Conservation (phyloP, 2,797 vertebrate genomes). For the Sebastes umbrosus region DNA sequence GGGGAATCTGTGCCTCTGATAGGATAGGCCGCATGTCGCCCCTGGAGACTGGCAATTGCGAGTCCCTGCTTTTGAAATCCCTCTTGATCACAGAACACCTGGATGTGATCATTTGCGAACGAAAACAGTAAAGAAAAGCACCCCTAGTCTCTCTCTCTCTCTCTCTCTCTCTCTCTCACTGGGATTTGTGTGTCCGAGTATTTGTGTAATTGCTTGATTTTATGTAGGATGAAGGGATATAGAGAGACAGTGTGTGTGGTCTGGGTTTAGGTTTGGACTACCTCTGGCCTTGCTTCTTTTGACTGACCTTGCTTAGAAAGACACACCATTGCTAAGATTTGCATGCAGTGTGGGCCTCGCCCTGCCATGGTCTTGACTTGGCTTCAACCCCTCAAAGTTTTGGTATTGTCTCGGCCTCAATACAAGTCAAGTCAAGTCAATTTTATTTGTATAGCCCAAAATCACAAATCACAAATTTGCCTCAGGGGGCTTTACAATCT, state of each 20-base stretch:
- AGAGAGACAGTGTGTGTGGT: not conserved
- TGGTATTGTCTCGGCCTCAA: too few species aligned
- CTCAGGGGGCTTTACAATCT: too few species aligned
- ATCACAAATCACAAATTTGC: too few species aligned
- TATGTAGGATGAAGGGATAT: not conserved
- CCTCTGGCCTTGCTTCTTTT: constrained; percentile 10
- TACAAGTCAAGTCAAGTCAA: too few species aligned
- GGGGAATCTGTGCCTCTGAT: constrained; percentile 18
- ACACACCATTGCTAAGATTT: constrained; percentile 32
- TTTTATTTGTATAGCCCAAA: too few species aligned
- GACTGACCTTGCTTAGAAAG: constrained; percentile 22
- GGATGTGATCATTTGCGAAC: constrained; percentile 30
- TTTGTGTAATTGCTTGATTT: not conserved
- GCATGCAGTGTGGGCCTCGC: not conserved
- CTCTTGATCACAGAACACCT: constrained; percentile 41
- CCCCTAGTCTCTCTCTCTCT: not conserved
- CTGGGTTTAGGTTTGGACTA: not conserved
- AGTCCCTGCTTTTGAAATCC: constrained; percentile 35
- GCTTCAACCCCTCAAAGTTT: too few species aligned
- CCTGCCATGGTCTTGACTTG: too few species aligned
- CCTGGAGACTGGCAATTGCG: constrained; percentile 14
- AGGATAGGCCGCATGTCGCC: constrained; percentile 2
- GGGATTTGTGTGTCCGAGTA: not conserved
- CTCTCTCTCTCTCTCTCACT: not conserved
- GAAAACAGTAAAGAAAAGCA: not conserved